Evolutionary conservation across 2,797 vertebrate species (phyloP).

Genomic region (Cyclura pinguis): DNA sequence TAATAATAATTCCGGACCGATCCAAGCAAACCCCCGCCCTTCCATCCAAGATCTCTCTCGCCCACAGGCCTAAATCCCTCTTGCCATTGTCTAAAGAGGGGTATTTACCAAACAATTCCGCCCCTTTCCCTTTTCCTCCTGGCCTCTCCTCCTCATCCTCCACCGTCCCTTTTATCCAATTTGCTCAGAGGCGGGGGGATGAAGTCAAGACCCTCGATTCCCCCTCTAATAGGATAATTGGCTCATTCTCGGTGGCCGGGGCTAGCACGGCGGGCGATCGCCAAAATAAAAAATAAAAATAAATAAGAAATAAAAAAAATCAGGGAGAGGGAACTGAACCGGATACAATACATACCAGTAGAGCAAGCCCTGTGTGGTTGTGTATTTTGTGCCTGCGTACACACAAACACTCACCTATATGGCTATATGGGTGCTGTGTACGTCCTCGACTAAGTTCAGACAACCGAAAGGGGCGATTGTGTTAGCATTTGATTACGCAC

Average conservation of each 20-base stretch:
- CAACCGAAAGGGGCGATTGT: no score
- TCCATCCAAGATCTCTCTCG: no score
- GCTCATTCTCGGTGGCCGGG: constrained; percentile 58
- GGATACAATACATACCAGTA: neutral
- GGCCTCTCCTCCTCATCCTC: neutral
- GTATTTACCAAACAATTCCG: constrained; percentile 19
- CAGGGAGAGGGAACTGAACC: constrained; percentile 19
- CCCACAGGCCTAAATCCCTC: neutral
- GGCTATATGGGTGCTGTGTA: neutral
- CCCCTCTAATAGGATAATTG: constrained; percentile 66
- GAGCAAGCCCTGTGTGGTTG: neutral
- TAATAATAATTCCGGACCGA: no score
- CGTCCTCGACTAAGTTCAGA: no score
- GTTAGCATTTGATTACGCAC: no score
- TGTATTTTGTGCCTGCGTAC: neutral
- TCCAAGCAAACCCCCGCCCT: no score
- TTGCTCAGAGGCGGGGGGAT: constrained; percentile 71
- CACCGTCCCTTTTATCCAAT: constrained; percentile 70
- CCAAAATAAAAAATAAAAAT: neutral
- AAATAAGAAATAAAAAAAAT: neutral
- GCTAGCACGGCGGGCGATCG: no score
- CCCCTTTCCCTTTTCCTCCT: neutral
- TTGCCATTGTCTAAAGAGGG: constrained; percentile 54
- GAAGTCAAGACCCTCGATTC: constrained; percentile 68
- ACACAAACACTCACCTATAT: neutral